These are phyloP conservation scores for Hylia prasina DNA, from an alignment of 2,113 vertebrate species.

Conservation along the genomic window DNA sequence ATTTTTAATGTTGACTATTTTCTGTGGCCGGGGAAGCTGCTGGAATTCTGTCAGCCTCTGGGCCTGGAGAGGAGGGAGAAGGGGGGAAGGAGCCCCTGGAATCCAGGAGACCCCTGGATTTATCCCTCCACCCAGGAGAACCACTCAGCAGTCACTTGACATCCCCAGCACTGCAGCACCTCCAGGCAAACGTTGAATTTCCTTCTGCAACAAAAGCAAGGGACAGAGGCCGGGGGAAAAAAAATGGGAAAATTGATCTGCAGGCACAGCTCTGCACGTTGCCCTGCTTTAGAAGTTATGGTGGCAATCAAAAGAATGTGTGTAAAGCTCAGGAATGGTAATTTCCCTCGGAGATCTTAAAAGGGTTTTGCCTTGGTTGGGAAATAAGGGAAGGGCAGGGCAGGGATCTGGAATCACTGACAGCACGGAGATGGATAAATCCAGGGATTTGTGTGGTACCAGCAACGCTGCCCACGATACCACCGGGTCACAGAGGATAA, in stretches of 20 bases:
- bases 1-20: background rate
- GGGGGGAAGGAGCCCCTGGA: background rate
- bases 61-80: background rate
- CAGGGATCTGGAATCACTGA: background rate
- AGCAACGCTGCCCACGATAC: rapidly evolving
- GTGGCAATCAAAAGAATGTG: background rate
- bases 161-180: background rate
- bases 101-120: background rate
- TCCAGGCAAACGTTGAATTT: background rate
- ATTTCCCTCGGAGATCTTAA: background rate
- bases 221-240: background rate
- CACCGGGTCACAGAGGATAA: rapidly evolving
- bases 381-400: background rate
- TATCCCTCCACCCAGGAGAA: background rate
- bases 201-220: background rate
- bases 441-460: background rate
- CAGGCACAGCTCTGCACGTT: background rate
- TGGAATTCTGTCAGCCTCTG: background rate
- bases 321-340: background rate
- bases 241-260: background rate
- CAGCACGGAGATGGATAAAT: background rate
- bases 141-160: background rate
- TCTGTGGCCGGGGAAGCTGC: background rate
- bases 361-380: background rate
- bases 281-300: background rate